Evolutionary conservation across 2,888 invertebrate genomes (phyloP).

Genomic region (Petrolisthes manimaculis): DNA sequence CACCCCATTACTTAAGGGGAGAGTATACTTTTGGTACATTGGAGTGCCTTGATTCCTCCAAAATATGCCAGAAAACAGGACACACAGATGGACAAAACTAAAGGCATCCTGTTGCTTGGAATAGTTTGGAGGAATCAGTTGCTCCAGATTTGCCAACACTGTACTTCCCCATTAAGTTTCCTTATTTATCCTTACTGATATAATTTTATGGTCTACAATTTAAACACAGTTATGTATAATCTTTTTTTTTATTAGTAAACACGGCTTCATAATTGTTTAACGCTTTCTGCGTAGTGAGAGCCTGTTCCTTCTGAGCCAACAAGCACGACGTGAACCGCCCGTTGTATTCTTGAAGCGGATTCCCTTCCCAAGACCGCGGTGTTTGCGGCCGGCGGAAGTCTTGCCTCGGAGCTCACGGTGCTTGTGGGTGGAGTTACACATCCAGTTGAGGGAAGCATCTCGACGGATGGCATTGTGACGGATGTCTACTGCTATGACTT

Average conservation of each 20-base stretch:
- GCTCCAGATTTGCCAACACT: no score
- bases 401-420: conserved; percentile 98
- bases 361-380: conserved; percentile 83
- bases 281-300: conserved; percentile 96
- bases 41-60: no score
- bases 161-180: no score
- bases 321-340: conserved; percentile 95
- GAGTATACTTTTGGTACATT: no score
- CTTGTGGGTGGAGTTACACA: conserved; percentile 96
- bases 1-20: no score
- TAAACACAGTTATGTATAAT: no score
- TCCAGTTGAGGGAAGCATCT: conserved; percentile 98
- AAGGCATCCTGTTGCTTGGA: no score
- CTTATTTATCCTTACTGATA: no score
- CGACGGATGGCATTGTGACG: conserved; percentile 83
- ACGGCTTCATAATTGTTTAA: conserved; percentile 73
- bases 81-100: no score
- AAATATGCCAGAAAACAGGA: no score
- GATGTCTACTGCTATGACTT: conserved; percentile 93
- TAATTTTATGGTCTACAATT: no score
- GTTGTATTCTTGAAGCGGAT: conserved; percentile 95
- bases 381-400: conserved; percentile 95
- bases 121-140: no score
- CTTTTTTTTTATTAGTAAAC: not conserved
- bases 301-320: conserved; percentile 95